Evolutionary conservation across 2,797 vertebrate species (phyloP).

Genomic region (Acanthiza pusilla): DNA sequence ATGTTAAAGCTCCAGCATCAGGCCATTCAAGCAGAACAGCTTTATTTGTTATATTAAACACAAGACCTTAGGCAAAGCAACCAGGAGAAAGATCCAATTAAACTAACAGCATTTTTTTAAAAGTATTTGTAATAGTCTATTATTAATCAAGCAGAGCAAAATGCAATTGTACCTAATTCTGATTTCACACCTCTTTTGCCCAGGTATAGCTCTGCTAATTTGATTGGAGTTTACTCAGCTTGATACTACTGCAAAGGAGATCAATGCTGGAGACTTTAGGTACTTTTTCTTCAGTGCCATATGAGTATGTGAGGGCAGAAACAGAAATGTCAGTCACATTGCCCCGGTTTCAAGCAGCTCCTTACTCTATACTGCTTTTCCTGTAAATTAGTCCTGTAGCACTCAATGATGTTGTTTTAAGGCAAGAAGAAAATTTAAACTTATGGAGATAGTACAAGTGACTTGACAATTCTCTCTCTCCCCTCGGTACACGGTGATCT

Average conservation of each 20-base stretch:
- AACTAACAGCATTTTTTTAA: background rate
- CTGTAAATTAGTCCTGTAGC: background rate
- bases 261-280: background rate
- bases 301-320: background rate
- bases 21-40: background rate
- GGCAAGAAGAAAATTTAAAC: background rate
- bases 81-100: background rate
- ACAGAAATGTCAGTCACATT: background rate
- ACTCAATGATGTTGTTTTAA: background rate
- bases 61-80: background rate
- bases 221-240: background rate
- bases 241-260: background rate
- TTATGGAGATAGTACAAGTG: background rate
- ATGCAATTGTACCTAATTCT: background rate
- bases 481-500: background rate
- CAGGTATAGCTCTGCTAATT: background rate
- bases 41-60: background rate
- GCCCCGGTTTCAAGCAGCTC: background rate
- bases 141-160: background rate
- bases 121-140: background rate
- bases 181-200: background rate
- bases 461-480: background rate
- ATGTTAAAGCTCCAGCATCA: constrained; percentile 36
- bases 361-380: background rate
- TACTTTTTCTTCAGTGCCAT: background rate